Percentiles rank a stretch among this genome's conserved stretches.
Conservation (phyloP, 2,888 invertebrate species). For the Dynastes grantii region DNA sequence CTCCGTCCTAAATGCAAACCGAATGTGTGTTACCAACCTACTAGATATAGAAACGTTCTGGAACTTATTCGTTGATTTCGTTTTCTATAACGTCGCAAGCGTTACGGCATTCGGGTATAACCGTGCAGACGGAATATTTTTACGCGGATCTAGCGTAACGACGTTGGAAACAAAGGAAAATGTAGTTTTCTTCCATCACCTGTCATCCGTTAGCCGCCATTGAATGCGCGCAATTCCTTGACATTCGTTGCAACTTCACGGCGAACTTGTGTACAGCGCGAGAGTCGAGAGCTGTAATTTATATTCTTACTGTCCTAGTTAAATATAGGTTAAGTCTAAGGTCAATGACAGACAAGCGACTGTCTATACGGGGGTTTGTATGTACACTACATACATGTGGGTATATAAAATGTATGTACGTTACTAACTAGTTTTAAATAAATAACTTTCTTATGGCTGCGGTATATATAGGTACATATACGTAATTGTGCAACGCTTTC, state of each 20-base stretch:
- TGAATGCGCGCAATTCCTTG: conserved; percentile 36
- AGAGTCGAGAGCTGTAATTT: conserved; percentile 24
- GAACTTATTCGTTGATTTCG: conserved; percentile 32
- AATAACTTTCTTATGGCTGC: conserved; percentile 41
- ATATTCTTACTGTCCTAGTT: conserved; percentile 46
- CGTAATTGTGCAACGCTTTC: conserved; percentile 30
- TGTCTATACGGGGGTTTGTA: conserved; percentile 20
- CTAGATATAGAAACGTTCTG: conserved; percentile 34
- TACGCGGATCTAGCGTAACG: not conserved
- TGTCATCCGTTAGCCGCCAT: conserved; percentile 28
- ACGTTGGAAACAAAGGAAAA: conserved; percentile 13
- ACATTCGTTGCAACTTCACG: conserved; percentile 44
- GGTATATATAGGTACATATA: not conserved
- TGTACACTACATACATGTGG: conserved; percentile 16
- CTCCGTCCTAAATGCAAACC: conserved; percentile 35
- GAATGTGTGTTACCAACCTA: conserved; percentile 27
- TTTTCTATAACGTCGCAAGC: conserved; percentile 31
- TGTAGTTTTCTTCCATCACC: conserved; percentile 26
- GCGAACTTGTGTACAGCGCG: conserved; percentile 25
- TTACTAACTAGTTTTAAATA: conserved; percentile 40
- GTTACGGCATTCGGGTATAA: conserved; percentile 15
- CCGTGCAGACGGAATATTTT: conserved; percentile 13
- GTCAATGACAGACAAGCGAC: conserved; percentile 46
- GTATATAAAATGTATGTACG: conserved; percentile 17
- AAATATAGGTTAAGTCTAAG: conserved; percentile 48